A percentile compares a stretch with the other conserved stretches of the same genome.
phyloP scores from a whole-genome alignment of 2,113 vertebrate species.

The Gila orcuttii region DNA sequence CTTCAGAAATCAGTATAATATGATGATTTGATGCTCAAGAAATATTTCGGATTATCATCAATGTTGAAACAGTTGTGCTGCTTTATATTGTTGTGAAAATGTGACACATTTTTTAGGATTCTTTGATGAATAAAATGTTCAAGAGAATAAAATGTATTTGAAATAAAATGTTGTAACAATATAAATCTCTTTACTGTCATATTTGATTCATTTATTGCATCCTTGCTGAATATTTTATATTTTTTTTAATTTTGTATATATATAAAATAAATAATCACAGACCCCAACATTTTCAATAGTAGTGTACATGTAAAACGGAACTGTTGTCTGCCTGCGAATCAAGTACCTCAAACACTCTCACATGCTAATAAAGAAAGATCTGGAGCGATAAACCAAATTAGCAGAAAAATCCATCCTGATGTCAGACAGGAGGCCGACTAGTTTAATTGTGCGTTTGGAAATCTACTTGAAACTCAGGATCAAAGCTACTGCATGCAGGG shows the following conservation, averaged over 20 bases:
- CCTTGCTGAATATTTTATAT: too few relatives aligned
- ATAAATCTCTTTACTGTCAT: not conserved
- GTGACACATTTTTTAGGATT: not conserved
- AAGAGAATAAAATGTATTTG: too few relatives aligned
- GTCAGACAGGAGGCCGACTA: not conserved
- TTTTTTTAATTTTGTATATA: too few relatives aligned
- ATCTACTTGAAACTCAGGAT: conserved; percentile 11
- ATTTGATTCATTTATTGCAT: not conserved
- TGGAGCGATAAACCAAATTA: not conserved
- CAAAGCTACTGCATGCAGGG: not conserved
- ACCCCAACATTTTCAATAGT: too few relatives aligned
- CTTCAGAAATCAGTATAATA: not conserved
- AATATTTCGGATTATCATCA: too few relatives aligned
- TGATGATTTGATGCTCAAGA: not conserved
- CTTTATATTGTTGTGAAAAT: not conserved
- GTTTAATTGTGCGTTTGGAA: not conserved
- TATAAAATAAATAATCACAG: too few relatives aligned
- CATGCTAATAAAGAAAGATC: conserved; percentile 13
- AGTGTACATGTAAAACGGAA: too few relatives aligned
- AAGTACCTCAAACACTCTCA: not conserved
- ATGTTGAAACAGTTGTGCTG: too few relatives aligned
- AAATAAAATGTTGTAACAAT: not conserved
- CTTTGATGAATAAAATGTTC: not conserved
- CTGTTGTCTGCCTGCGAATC: not conserved
- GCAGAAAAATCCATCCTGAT: not conserved